Evolutionary conservation across 1,140 invertebrate species (phyloP).

Genomic region (Heterodera carotae): DNA sequence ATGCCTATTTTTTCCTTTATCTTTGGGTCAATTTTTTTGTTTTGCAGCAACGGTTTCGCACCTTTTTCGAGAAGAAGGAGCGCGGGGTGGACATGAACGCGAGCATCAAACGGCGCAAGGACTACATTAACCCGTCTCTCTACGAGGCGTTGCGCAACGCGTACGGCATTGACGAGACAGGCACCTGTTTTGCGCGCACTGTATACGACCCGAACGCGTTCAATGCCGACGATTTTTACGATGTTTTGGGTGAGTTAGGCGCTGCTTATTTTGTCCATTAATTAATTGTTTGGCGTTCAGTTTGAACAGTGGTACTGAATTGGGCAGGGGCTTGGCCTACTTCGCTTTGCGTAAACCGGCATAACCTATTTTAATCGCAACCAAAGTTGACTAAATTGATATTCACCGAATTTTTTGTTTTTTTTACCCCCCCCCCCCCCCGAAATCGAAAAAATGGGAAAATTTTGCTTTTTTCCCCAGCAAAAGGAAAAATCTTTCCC

Average conservation of each 20-base stretch:
- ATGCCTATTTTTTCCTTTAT: too few relatives aligned
- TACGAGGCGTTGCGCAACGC: constrained; percentile 23
- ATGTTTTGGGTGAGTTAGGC: constrained; percentile 6
- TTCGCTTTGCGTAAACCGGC: background rate
- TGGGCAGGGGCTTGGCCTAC: too few relatives aligned
- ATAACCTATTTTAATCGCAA: background rate
- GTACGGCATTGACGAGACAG: constrained; percentile 34
- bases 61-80: constrained; percentile 20
- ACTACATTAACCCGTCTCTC: constrained; percentile 27
- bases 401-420: too few relatives aligned
- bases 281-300: background rate
- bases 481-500: too few relatives aligned
- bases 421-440: too few relatives aligned
- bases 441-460: background rate
- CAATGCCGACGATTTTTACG: constrained; percentile 19
- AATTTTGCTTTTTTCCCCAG: too few relatives aligned
- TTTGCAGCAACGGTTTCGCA: constrained; percentile 22
- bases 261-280: background rate
- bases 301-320: too few relatives aligned
- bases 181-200: constrained; percentile 10
- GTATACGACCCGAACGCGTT: constrained; percentile 30
- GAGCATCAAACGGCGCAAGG: constrained; percentile 22
- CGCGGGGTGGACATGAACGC: constrained; percentile 19
- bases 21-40: too few relatives aligned
- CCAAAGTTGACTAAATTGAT: background rate